Base-by-base conservation (phyloP, 1,140 invertebrate species). In the Archivesica marissinica region DNA sequence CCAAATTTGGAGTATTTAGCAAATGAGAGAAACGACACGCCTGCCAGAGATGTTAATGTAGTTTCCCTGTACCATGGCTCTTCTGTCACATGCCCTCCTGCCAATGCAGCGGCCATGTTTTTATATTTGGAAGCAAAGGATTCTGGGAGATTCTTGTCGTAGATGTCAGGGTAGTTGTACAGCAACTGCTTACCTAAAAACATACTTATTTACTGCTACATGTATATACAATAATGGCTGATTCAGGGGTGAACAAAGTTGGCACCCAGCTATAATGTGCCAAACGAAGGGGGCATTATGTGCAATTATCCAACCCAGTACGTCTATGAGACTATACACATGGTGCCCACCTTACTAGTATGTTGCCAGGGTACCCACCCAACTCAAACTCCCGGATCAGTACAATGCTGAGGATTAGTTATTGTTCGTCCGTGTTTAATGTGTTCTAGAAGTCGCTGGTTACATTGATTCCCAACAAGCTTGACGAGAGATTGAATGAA, bases 1-100 rank as follows among this genome's bases (percentile, higher is more conserved):
- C 95, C 94, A 94, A 96, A 97, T 85, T 96, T 95, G 0, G 94
- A 94, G 80, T 95, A 96, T 93, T 98, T 98, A 0, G 97, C 97
- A 94, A 97, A 98, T 7, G 96, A 96, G 0, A 95, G 93, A 91
- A 98, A 97, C 77, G 95, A 93, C 0, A 94, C 91, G 61, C 95
- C 96, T 0, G 90, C 94, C 11, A 95, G 88, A 0, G 96, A 96
- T 52, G 92, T 94, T 30, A 98, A 92, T 38, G 94, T 93, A 25
- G 94, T 92, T 79, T 96, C 94, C 83, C 95, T 95, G 81, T 92
- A 95, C 94, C 95, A 97, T 0, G 97, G 96, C 0, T 95, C 94
- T 4, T 93, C 89, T 59, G 94, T 95, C 0, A 96, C 94, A 59
- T 95, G 95, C 68, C 95, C 95, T 72, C 95, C 95, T 52, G 95